Base-by-base conservation (phyloP, 2,113 vertebrate genomes). In the Phycodurus eques region DNA sequence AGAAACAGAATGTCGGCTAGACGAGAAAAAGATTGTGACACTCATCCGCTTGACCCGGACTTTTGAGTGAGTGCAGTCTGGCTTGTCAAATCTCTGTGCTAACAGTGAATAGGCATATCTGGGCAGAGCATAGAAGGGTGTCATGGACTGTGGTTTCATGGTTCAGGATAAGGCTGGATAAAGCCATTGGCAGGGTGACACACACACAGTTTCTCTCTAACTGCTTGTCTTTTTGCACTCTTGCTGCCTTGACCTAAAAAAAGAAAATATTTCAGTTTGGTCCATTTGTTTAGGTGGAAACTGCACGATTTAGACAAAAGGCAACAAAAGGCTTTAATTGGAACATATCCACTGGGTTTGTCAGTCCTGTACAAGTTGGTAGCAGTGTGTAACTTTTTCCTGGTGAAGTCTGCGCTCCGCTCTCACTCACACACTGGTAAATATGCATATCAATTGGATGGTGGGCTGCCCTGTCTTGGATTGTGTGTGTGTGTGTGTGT, bases 21-120 rank as follows among this genome's bases (percentile, higher is more conserved):
- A 80, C 83, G 54, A 82, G 75, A 90, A 85, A 88, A 87, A 85
- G 88, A 84, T 81, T 79, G 85, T 88, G 81, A 93, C 93, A 93
- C 92, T 87, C 89, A 93, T 92, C 87, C 88, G 92, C 94, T 95
- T 96, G 95, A 96, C 92, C 85, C 93, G 93, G 92, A 94, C 94
- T 94, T 96, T 95, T 96, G 95, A 95, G 95, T 88, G 85, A 83
- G 93, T 91, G 94, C 95, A 96, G 94, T 91, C 93, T 96, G 94
- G 95, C 96, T 96, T 96, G 96, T 97, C 96, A 96, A 95, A 96
- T 94, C 91, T 91, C 44, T 72, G 94, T 92, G 93, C 89, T 85
- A 93, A 95, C 88, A 96, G 97, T 96, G 95, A 97, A 97, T 96
- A 93, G 94, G 94, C 87, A 92, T 94, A 93, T 96, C 95, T 94